phyloP scores from a whole-genome alignment of 2,113 vertebrate species.

The Neolamprologus kungweensis region DNA sequence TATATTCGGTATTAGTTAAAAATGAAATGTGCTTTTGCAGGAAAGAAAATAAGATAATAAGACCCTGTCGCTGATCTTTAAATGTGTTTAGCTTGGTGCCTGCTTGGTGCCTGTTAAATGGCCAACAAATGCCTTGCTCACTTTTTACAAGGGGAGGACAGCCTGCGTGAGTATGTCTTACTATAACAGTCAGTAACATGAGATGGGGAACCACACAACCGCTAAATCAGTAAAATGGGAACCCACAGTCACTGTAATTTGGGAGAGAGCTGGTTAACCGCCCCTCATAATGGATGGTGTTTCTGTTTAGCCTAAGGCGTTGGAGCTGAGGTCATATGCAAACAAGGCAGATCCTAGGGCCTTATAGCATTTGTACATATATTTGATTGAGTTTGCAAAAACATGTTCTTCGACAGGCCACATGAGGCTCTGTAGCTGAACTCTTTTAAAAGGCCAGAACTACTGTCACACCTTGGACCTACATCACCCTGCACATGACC shows the following conservation, averaged over 20 bases:
- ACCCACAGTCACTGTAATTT: slow-evolving; percentile 68
- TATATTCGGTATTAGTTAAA: neutral
- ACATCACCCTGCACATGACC: neutral
- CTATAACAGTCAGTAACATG: slow-evolving; percentile 65
- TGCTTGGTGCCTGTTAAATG: slow-evolving; percentile 21
- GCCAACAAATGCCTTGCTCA: slow-evolving; percentile 20
- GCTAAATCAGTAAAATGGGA: slow-evolving; percentile 70
- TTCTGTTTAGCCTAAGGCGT: slow-evolving; percentile 70
- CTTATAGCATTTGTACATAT: slow-evolving; percentile 14
- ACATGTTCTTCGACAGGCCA: neutral
- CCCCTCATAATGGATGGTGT: slow-evolving; percentile 70
- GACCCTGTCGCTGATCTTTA: neutral
- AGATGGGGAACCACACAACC: slow-evolving; percentile 66
- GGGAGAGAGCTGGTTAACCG: slow-evolving; percentile 69
- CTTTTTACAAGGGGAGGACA: slow-evolving; percentile 40
- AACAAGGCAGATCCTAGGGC: slow-evolving; percentile 55
- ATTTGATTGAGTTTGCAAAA: slow-evolving; percentile 6
- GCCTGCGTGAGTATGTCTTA: slow-evolving; percentile 57
- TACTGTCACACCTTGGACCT: neutral
- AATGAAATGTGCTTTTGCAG: neutral
- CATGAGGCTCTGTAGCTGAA: neutral
- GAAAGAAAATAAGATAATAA: slow-evolving; percentile 2
- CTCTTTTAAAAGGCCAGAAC: neutral
- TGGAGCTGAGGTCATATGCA: slow-evolving; percentile 69
- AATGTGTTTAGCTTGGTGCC: slow-evolving; percentile 22